Percentiles rank a stretch among this genome's conserved stretches.
Evolutionary conservation across 2,797 vertebrate genomes (phyloP).

Genomic region (Cheirogaleus major): DNA sequence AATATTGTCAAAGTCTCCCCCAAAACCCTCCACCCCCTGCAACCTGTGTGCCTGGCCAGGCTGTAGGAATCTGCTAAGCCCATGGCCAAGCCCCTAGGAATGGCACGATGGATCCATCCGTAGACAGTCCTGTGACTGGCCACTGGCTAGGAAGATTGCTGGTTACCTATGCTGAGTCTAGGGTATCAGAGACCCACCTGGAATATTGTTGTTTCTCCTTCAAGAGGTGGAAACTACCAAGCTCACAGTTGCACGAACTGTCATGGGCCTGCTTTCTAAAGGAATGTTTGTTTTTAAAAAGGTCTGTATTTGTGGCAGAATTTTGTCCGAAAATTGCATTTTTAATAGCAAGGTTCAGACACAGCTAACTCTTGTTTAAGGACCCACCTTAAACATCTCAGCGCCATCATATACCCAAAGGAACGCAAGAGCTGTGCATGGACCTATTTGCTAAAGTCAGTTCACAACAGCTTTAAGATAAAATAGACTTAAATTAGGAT

Average conservation of each 20-base stretch:
- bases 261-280: not conserved
- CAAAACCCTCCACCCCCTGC: accelerated
- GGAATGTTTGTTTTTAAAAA: not conserved
- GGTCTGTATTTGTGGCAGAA: not conserved
- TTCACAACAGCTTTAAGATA: not conserved
- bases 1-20: not conserved
- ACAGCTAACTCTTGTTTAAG: not conserved
- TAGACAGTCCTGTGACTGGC: not conserved
- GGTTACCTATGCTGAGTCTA: not conserved
- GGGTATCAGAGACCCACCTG: not conserved
- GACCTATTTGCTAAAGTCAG: not conserved
- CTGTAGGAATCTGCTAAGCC: not conserved
- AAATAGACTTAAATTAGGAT: not conserved
- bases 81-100: too few relatives aligned
- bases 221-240: not conserved
- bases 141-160: not conserved
- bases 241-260: not conserved
- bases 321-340: not conserved
- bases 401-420: not conserved
- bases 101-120: not conserved
- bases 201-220: not conserved
- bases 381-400: not conserved
- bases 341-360: not conserved
- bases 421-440: not conserved
- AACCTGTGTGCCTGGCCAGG: accelerated